Evolutionary conservation across 2,797 vertebrate species (phyloP).

Genomic region (Lepus townsendii): DNA sequence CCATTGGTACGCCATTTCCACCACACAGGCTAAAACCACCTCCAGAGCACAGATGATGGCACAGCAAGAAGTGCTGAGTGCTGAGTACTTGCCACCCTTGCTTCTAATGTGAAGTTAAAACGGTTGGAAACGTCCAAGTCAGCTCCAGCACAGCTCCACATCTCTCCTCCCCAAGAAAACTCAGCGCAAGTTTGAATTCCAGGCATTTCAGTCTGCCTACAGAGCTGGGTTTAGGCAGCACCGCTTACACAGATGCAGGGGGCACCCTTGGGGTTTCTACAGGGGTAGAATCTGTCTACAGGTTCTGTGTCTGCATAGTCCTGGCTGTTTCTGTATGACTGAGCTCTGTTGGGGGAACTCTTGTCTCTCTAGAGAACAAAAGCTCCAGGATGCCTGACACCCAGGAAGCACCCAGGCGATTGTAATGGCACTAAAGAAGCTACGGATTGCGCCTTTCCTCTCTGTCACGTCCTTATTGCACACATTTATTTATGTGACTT

Average conservation of each 20-base stretch:
- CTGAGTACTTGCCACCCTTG: not conserved
- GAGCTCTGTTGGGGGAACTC: not conserved
- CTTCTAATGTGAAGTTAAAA: slow-evolving; percentile 28
- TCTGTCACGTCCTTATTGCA: not conserved
- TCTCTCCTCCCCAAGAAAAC: not conserved
- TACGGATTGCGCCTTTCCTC: not conserved
- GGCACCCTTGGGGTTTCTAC: not conserved
- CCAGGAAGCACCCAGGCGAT: accelerated
- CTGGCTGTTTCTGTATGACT: accelerated
- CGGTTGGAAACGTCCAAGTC: not conserved
- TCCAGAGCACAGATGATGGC: not conserved
- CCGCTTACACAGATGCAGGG: not conserved
- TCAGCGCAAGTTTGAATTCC: not conserved
- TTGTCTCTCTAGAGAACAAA: accelerated
- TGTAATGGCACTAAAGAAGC: accelerated
- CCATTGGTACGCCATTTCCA: accelerated
- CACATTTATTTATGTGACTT: not conserved
- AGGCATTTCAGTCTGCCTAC: not conserved
- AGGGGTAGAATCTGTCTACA: not conserved
- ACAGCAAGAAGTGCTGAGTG: not conserved
- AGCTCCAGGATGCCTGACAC: accelerated
- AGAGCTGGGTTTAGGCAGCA: not conserved
- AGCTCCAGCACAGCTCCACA: not conserved
- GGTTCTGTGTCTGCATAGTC: accelerated
- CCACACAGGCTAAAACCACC: not conserved